phyloP scores from a whole-genome alignment of 1,140 invertebrate genomes.

The Anastrepha ludens region DNA sequence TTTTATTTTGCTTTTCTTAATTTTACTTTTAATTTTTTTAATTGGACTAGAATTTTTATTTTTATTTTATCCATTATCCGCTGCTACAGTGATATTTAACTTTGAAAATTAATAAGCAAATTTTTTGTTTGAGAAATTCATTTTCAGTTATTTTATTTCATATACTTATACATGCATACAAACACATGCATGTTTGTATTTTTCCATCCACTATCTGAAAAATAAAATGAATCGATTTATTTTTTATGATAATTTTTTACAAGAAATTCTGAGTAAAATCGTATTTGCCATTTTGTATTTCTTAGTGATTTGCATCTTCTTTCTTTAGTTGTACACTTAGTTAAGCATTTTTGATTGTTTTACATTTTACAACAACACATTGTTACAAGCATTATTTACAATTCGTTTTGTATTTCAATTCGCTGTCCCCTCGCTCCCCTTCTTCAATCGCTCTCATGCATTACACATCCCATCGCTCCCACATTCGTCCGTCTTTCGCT shows the following conservation, averaged over 20 bases:
- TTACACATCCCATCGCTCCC: background rate
- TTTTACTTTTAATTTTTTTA: background rate
- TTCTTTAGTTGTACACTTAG: background rate
- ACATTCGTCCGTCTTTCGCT: background rate
- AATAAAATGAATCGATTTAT: too few species aligned
- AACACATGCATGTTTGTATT: background rate
- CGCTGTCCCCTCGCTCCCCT: background rate
- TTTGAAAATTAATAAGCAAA: background rate
- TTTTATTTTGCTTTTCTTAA: background rate
- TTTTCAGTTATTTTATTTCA: conserved; percentile 3
- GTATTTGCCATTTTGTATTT: background rate
- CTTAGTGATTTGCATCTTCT: background rate
- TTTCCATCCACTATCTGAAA: too few species aligned
- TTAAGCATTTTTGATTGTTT: conserved; percentile 38
- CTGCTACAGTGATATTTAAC: conserved; percentile 21
- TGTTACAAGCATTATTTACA: conserved; percentile 47
- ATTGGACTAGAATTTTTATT: conserved; percentile 44
- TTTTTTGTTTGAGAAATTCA: background rate
- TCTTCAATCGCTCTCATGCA: background rate
- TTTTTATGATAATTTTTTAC: background rate
- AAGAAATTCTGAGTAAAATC: background rate
- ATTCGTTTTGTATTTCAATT: background rate
- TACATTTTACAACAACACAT: conserved; percentile 43
- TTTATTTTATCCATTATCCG: background rate
- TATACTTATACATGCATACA: background rate